A percentile compares a stretch with the other conserved stretches of the same genome.
These are phyloP conservation scores for Eubasilissa splendida DNA, from an alignment of 2,888 invertebrate species.

Conservation along the genomic window DNA sequence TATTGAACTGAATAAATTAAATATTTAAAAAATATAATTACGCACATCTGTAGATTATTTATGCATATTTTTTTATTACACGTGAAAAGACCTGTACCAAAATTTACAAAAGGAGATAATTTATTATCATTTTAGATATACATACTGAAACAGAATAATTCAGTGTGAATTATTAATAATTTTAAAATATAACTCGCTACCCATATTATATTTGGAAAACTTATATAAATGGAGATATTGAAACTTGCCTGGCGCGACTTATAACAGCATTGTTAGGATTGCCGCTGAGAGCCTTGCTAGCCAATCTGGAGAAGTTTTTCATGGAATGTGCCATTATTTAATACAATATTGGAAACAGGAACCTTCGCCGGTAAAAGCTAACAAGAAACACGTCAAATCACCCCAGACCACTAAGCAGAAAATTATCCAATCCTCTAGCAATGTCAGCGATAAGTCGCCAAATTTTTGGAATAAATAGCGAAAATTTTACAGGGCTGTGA, in stretches of 20 bases:
- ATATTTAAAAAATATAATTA: no score
- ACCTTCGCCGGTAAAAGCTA: conserved; percentile 15
- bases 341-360: neutral
- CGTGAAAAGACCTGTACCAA: no score
- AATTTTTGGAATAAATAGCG: neutral
- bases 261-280: conserved; percentile 42
- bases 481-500: neutral
- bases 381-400: conserved; percentile 24
- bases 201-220: neutral
- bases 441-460: conserved; percentile 21
- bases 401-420: neutral
- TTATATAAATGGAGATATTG: conserved; percentile 6
- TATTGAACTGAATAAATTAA: no score
- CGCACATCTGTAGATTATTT: no score
- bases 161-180: no score
- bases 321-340: conserved; percentile 47
- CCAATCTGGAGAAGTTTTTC: conserved; percentile 45
- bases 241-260: conserved; percentile 48
- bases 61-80: no score
- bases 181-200: no score
- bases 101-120: no score
- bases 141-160: no score
- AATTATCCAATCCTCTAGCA: neutral
- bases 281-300: conserved; percentile 29
- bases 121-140: no score